These are phyloP conservation scores for Drosophila diplacantha DNA, from an alignment of 2,888 invertebrate genomes.

Conservation along the genomic window DNA sequence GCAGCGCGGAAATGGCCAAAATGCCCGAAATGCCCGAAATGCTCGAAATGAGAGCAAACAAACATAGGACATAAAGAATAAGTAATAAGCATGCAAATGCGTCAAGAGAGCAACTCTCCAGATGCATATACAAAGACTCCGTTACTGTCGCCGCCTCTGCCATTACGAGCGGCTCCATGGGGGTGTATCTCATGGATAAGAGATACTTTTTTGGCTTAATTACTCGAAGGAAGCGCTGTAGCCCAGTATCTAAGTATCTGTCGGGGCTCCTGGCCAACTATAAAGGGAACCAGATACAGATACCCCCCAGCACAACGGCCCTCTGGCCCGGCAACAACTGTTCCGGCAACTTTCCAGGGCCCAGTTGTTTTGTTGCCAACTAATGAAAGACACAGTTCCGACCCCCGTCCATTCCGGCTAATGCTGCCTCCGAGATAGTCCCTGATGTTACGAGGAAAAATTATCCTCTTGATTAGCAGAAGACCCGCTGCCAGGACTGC, in stretches of 20 bases:
- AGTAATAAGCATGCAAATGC: constrained; percentile 56
- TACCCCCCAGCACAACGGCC: neutral
- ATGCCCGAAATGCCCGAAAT: constrained; percentile 5
- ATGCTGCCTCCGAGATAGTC: neutral
- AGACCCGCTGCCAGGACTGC: neutral
- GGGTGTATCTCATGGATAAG: constrained; percentile 37
- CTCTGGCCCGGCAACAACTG: constrained; percentile 6
- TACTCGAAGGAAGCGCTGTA: constrained; percentile 35
- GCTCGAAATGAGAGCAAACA: constrained; percentile 27
- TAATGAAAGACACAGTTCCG: constrained; percentile 16
- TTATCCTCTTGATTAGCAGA: constrained; percentile 1
- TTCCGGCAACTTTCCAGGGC: constrained; percentile 2
- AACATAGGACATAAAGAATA: constrained; percentile 51
- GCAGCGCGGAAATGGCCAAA: constrained; percentile 1
- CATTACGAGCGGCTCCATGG: constrained; percentile 8
- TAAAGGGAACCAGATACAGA: constrained; percentile 31
- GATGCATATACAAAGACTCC: constrained; percentile 35
- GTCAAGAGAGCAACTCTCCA: constrained; percentile 35
- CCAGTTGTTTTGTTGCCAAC: constrained; percentile 4
- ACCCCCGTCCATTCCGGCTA: neutral
- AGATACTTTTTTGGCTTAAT: constrained; percentile 56
- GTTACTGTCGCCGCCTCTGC: constrained; percentile 11
- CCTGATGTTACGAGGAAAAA: neutral
- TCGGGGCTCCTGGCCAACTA: constrained; percentile 17
- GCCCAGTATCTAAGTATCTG: constrained; percentile 29